Evolutionary conservation across 2,797 vertebrate species (phyloP).

Genomic region (Hippocampus kuda): DNA sequence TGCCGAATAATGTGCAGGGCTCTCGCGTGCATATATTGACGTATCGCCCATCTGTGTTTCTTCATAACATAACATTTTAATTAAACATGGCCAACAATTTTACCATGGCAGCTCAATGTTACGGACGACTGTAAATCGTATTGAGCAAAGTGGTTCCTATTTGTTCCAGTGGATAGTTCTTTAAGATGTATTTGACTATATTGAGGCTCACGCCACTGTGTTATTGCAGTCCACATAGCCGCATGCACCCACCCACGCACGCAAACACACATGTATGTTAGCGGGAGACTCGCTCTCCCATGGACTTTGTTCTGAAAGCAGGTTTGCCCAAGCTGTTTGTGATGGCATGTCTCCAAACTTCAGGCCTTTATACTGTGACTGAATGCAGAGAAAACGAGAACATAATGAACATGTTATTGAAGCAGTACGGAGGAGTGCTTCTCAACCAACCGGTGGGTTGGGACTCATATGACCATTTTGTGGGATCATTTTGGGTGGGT

Average conservation of each 20-base stretch:
- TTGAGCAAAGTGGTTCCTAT: background rate
- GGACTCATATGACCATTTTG: background rate
- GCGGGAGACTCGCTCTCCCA: conserved; percentile 23
- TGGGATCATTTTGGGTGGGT: background rate
- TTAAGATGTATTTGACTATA: background rate
- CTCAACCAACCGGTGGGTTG: background rate
- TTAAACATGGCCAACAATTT: background rate
- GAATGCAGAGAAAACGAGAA: conserved; percentile 16
- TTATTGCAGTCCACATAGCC: conserved; percentile 3
- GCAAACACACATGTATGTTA: conserved; percentile 10
- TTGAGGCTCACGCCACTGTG: background rate
- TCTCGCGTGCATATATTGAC: no score
- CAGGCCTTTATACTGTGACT: conserved; percentile 20
- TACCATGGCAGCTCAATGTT: background rate
- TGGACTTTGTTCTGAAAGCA: conserved; percentile 41
- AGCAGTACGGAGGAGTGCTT: conserved; percentile 18
- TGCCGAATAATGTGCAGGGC: no score
- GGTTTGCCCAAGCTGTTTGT: conserved; percentile 60
- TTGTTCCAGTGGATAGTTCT: background rate
- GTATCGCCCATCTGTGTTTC: no score
- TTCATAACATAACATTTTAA: no score
- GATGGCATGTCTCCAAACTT: conserved; percentile 43
- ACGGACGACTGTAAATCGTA: background rate
- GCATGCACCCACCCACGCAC: background rate
- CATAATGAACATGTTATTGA: conserved; percentile 13